phyloP scores from a whole-genome alignment of 2,113 vertebrate genomes.

The Campylorhamphus procurvoides region DNA sequence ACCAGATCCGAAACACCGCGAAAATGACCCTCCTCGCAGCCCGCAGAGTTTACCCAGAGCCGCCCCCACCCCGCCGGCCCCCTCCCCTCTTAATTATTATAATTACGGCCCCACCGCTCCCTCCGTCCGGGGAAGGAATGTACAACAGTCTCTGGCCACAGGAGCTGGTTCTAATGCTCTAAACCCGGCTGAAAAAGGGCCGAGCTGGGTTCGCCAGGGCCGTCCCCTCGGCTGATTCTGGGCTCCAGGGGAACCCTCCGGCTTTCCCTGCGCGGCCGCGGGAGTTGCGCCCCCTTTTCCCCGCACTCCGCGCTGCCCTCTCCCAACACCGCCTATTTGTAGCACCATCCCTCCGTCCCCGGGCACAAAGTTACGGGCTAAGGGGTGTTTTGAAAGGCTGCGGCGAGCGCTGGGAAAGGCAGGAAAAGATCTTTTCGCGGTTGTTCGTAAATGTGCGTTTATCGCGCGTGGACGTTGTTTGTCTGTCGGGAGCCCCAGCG shows the following conservation, averaged over 20 bases:
- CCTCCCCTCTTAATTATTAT: not conserved
- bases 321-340: not conserved
- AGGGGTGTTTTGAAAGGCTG: not conserved
- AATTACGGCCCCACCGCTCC: not conserved
- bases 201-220: not conserved
- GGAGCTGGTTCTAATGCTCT: not conserved
- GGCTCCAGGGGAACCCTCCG: not conserved
- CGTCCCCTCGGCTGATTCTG: not conserved
- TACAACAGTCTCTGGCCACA: not conserved
- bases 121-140: not conserved
- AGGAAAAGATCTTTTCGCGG: not conserved
- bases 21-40: constrained; percentile 45
- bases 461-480: not conserved
- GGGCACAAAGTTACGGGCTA: not conserved
- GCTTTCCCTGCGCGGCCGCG: not conserved
- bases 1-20: constrained; percentile 35
- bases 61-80: not conserved
- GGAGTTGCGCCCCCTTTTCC: not conserved
- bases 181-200: not conserved
- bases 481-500: not conserved
- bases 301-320: not conserved
- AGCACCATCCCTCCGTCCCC: not conserved
- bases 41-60: constrained; percentile 18
- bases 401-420: not conserved
- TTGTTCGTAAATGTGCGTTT: not conserved